Percentiles rank a stretch among this genome's conserved stretches.
phyloP scores from a whole-genome alignment of 2,113 vertebrate species.

The Channa argus region DNA sequence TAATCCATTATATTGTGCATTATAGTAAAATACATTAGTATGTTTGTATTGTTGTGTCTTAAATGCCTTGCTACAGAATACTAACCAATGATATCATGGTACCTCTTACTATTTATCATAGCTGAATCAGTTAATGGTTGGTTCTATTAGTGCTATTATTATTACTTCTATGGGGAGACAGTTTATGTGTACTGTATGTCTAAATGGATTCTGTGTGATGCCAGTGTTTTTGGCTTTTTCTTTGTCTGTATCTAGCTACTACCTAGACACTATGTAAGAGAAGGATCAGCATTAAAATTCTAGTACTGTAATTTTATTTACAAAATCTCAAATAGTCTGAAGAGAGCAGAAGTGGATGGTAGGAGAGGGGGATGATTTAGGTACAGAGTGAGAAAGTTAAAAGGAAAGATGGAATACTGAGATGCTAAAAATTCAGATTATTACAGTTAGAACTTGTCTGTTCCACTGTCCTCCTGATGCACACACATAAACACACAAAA shows the following conservation, averaged over 20 bases:
- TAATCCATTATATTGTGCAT: not conserved
- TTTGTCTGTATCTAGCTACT: constrained; percentile 37
- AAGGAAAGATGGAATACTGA: constrained; percentile 43
- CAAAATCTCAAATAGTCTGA: constrained; percentile 49
- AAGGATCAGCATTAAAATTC: constrained; percentile 66
- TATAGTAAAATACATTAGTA: not conserved
- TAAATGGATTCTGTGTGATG: not conserved
- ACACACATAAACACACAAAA: constrained; percentile 19
- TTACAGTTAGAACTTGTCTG: constrained; percentile 50
- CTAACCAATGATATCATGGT: not conserved
- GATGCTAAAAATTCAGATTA: constrained; percentile 69
- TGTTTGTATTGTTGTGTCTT: not conserved
- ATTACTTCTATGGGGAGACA: not conserved
- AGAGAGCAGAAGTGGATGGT: constrained; percentile 23
- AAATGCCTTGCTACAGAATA: not conserved
- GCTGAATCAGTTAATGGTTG: not conserved
- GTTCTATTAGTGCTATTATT: not conserved
- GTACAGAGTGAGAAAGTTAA: constrained; percentile 26
- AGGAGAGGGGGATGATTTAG: constrained; percentile 53
- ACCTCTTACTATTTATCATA: not conserved
- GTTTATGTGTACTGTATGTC: constrained; percentile 7
- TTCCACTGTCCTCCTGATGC: constrained; percentile 26
- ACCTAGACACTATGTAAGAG: constrained; percentile 41
- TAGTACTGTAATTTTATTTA: constrained; percentile 65
- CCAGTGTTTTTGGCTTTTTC: not conserved